These are phyloP conservation scores for Belgica antarctica DNA, from an alignment of 2,888 invertebrate species.

Conservation along the genomic window DNA sequence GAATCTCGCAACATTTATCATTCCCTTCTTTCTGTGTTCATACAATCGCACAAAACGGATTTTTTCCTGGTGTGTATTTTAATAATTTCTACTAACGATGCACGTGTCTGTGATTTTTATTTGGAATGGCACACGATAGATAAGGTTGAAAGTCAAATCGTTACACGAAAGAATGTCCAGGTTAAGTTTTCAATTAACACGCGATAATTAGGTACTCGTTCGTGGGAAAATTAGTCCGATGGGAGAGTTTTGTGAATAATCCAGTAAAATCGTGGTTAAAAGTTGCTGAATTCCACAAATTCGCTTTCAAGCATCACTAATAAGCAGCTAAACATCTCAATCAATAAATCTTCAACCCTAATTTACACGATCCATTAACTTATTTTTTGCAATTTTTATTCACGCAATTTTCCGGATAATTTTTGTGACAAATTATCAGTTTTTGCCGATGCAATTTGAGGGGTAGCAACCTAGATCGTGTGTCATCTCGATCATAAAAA, in stretches of 20 bases:
- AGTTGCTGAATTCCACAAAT: neutral
- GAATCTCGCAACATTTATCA: slow-evolving; percentile 36
- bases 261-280: no score
- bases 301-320: neutral
- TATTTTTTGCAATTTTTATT: slow-evolving; percentile 10
- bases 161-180: neutral
- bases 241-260: neutral
- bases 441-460: neutral
- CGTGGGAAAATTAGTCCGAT: slow-evolving; percentile 33
- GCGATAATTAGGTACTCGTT: slow-evolving; percentile 32
- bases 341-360: slow-evolving; percentile 20
- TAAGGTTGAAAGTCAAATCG: slow-evolving; percentile 26
- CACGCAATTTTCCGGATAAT: slow-evolving; percentile 32
- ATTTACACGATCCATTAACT: neutral
- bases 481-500: slow-evolving; percentile 17
- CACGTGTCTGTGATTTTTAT: slow-evolving; percentile 26
- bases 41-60: slow-evolving; percentile 1
- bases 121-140: slow-evolving; percentile 6
- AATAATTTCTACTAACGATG: no score
- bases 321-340: slow-evolving; percentile 11
- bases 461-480: slow-evolving; percentile 4
- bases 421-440: slow-evolving; percentile 30
- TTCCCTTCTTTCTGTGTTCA: neutral
- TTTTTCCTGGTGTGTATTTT: slow-evolving; percentile 12
- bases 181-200: slow-evolving; percentile 32